A percentile compares a stretch with the other conserved stretches of the same genome.
Evolutionary conservation across 2,888 invertebrate genomes (phyloP).

Genomic region (Spicauda simplicius): DNA sequence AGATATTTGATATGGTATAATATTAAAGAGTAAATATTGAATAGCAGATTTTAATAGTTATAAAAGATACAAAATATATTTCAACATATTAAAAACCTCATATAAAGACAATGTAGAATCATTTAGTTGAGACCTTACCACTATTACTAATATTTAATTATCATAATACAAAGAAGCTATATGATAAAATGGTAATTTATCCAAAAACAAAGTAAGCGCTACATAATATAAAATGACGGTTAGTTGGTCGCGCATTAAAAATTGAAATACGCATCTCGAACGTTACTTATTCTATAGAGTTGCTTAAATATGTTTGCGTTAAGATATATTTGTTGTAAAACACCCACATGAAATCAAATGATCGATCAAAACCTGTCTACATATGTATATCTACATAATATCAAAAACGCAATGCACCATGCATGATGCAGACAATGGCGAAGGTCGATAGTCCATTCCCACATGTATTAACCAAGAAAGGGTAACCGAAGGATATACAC

Average conservation of each 20-base stretch:
- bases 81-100: too few species aligned
- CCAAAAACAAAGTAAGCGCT: neutral
- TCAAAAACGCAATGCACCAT: slow-evolving; percentile 83
- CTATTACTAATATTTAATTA: neutral
- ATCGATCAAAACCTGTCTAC: slow-evolving; percentile 38
- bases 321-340: slow-evolving; percentile 21
- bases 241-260: neutral
- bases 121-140: too few species aligned
- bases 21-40: too few species aligned
- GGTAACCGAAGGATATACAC: slow-evolving; percentile 33
- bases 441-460: slow-evolving; percentile 76
- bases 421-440: slow-evolving; percentile 85
- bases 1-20: too few species aligned
- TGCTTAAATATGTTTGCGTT: neutral
- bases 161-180: neutral
- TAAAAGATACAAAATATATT: too few species aligned
- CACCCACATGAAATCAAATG: slow-evolving; percentile 24
- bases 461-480: slow-evolving; percentile 51
- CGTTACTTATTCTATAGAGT: neutral
- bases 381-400: slow-evolving; percentile 52
- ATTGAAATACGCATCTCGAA: slow-evolving; percentile 3
- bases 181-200: neutral
- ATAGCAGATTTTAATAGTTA: too few species aligned
- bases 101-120: too few species aligned
- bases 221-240: neutral